Conservation (phyloP, 2,113 vertebrate species). For the Calyptommatus sinebrachiatus region DNA sequence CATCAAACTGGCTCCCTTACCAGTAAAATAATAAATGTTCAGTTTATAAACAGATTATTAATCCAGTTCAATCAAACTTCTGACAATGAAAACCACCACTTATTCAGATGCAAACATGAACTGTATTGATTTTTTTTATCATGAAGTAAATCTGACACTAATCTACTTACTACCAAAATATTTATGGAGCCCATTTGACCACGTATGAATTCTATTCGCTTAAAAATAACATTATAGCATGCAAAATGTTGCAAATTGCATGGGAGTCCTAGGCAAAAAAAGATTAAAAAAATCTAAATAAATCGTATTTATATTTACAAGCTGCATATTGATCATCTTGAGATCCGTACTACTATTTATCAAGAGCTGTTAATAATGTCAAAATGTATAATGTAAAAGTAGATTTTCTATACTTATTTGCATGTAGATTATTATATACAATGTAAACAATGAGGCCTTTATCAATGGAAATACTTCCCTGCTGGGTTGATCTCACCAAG, state of each 20-base stretch:
- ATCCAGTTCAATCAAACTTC: too few species aligned
- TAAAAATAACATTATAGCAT: not conserved
- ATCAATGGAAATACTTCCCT: not conserved
- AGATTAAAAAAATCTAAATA: not conserved
- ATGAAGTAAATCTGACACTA: too few species aligned
- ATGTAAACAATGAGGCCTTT: not conserved
- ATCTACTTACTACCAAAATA: too few species aligned
- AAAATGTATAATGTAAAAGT: not conserved
- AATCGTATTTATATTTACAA: not conserved
- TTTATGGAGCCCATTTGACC: too few species aligned
- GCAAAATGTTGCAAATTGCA: not conserved
- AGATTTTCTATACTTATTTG: not conserved
- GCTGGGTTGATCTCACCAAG: not conserved
- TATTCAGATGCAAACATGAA: too few species aligned
- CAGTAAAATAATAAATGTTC: too few species aligned
- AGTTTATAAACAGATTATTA: too few species aligned
- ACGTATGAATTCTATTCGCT: too few species aligned
- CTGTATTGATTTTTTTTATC: too few species aligned
- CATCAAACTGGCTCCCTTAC: too few species aligned
- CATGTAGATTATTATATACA: not conserved
- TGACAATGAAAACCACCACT: too few species aligned
- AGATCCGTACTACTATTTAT: not conserved
- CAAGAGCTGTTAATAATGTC: constrained; percentile 1
- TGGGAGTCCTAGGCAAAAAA: not conserved
- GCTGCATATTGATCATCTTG: not conserved